These are phyloP conservation scores for Psilanteris sp. DNA, from an alignment of 1,140 invertebrate genomes.

Conservation along the genomic window DNA sequence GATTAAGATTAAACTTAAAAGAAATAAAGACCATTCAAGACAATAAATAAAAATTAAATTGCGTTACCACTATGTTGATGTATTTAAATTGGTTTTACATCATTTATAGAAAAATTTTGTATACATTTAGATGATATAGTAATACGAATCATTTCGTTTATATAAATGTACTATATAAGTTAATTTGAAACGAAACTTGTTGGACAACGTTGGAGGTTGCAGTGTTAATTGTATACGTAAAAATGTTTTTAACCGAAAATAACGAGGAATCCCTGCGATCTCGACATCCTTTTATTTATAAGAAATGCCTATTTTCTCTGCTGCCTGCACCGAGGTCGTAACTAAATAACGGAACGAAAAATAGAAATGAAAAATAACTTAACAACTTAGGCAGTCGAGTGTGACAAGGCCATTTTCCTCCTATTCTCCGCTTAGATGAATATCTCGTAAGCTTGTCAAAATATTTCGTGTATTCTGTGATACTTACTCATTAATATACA, in stretches of 20 bases:
- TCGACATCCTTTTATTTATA: slow-evolving; percentile 68
- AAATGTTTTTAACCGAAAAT: no score
- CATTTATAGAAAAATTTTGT: no score
- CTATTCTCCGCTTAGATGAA: slow-evolving; percentile 75
- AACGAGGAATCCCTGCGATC: slow-evolving; percentile 62
- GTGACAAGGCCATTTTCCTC: slow-evolving; percentile 67
- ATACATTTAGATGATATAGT: no score
- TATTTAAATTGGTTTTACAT: no score
- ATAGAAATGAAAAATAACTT: not conserved
- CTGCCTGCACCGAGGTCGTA: slow-evolving; percentile 62
- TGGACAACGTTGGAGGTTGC: slow-evolving; percentile 43
- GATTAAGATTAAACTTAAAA: no score
- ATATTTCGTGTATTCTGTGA: slow-evolving; percentile 80
- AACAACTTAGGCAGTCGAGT: slow-evolving; percentile 55
- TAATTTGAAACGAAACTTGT: slow-evolving; percentile 36
- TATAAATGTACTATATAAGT: not conserved
- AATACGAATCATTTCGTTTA: no score
- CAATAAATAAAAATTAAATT: no score
- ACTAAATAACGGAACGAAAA: slow-evolving; percentile 1
- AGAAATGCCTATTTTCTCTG: slow-evolving; percentile 70
- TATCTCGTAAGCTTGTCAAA: slow-evolving; percentile 77
- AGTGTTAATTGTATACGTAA: slow-evolving; percentile 62
- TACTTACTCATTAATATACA: slow-evolving; percentile 76
- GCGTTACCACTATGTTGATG: no score
- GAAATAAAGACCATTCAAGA: no score